phyloP scores from a whole-genome alignment of 2,888 invertebrate species.

The Mesodorylaimus sp. region DNA sequence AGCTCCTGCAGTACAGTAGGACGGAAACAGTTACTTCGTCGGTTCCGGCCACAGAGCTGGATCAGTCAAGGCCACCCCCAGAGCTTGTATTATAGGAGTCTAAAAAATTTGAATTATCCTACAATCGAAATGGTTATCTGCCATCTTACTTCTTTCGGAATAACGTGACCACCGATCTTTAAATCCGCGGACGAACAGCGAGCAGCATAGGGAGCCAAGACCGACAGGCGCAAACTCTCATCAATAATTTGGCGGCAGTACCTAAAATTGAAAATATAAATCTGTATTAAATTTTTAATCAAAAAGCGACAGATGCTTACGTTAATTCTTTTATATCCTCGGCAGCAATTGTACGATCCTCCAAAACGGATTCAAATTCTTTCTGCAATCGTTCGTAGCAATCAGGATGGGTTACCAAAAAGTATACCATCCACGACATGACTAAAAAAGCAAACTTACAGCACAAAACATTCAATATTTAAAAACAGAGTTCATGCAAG shows the following conservation, averaged over 20 bases:
- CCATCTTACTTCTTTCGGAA: conserved; percentile 30
- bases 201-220: conserved; percentile 31
- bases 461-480: too few species aligned
- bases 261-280: conserved; percentile 16
- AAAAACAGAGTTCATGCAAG: too few species aligned
- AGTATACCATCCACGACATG: conserved; percentile 31
- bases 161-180: conserved; percentile 31
- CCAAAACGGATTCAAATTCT: conserved; percentile 19
- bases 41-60: conserved; percentile 27
- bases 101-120: conserved; percentile 9
- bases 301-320: conserved; percentile 15
- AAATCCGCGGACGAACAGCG: conserved; percentile 29
- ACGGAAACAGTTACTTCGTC: conserved; percentile 21
- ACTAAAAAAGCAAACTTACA: conserved; percentile 22
- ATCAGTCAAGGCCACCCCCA: conserved; percentile 29
- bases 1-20: not conserved
- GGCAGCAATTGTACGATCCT: conserved; percentile 15
- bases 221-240: conserved; percentile 31
- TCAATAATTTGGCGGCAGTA: conserved; percentile 31
- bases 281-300: not conserved
- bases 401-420: conserved; percentile 28
- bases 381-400: conserved; percentile 27
- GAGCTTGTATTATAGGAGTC: conserved; percentile 33
- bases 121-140: conserved; percentile 1
- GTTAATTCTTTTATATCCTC: conserved; percentile 18